Percentiles rank a stretch among this genome's conserved stretches.
Evolutionary conservation across 2,888 invertebrate genomes (phyloP).

Genomic region (Unio pictorum): DNA sequence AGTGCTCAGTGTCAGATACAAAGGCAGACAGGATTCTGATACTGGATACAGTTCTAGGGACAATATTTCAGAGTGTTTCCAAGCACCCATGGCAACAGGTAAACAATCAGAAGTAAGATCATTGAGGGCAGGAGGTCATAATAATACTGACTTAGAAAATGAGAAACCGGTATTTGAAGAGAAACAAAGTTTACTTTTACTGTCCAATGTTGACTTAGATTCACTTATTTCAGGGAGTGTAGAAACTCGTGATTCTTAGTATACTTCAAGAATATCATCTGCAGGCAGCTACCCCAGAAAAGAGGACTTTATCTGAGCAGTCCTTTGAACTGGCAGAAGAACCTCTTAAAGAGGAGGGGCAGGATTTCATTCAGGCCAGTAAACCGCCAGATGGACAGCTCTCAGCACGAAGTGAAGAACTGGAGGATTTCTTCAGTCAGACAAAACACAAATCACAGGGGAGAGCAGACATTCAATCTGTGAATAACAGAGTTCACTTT

Average conservation of each 20-base stretch:
- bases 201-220: conserved; percentile 54
- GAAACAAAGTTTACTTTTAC: conserved; percentile 24
- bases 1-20: conserved; percentile 12
- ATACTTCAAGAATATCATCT: conserved; percentile 33
- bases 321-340: conserved; percentile 9
- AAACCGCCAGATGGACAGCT: background rate
- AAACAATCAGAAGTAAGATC: conserved; percentile 31
- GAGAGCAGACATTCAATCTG: background rate
- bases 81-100: conserved; percentile 26
- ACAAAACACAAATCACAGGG: background rate
- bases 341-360: conserved; percentile 28
- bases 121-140: background rate
- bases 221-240: conserved; percentile 47
- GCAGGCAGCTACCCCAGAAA: conserved; percentile 39
- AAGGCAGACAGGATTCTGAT: conserved; percentile 34
- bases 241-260: conserved; percentile 21
- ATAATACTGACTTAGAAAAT: conserved; percentile 11
- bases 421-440: conserved; percentile 39
- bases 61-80: conserved; percentile 33
- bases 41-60: conserved; percentile 37
- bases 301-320: conserved; percentile 17
- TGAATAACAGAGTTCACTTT: too few relatives aligned
- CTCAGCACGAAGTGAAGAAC: conserved; percentile 34
- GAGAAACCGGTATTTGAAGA: conserved; percentile 12
- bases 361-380: conserved; percentile 8